These are phyloP conservation scores for Oriolus oriolus DNA, from an alignment of 2,113 vertebrate genomes.

Conservation along the genomic window DNA sequence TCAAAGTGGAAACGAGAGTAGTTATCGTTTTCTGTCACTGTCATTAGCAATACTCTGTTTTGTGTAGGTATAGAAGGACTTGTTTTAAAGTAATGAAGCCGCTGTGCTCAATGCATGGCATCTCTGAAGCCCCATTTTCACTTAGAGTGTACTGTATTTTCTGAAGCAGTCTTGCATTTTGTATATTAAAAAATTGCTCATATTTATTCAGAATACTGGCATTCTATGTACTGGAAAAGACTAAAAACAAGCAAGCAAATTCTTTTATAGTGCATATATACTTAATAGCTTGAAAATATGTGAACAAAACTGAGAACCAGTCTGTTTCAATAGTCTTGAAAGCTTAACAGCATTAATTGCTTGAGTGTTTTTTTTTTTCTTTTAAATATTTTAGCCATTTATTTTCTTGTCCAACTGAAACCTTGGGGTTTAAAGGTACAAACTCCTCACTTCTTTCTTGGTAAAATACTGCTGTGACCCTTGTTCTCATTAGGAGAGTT, in stretches of 20 bases:
- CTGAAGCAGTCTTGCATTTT: not conserved
- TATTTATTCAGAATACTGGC: not conserved
- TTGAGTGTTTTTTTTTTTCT: not conserved
- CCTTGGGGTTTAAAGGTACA: fast-evolving
- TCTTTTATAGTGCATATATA: not conserved
- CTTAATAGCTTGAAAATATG: not conserved
- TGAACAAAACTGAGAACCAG: not conserved
- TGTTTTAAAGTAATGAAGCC: not conserved
- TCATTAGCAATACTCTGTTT: slow-evolving; percentile 1
- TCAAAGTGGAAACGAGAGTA: slow-evolving; percentile 23
- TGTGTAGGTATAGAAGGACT: not conserved
- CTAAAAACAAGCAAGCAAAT: not conserved
- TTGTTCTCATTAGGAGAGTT: not conserved
- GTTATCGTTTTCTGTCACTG: slow-evolving; percentile 8
- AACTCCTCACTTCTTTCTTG: not conserved
- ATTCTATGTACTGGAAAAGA: not conserved
- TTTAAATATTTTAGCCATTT: not conserved
- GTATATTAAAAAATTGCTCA: not conserved
- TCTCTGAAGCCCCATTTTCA: not conserved
- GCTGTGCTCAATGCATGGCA: not conserved
- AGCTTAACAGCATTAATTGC: not conserved
- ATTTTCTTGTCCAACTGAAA: not conserved
- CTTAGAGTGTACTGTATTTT: not conserved
- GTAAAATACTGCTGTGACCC: not conserved
- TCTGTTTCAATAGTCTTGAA: not conserved